Percentiles rank a stretch among this genome's conserved stretches.
Conservation (phyloP, 2,797 vertebrate genomes). For the Pogonophryne albipinna region DNA sequence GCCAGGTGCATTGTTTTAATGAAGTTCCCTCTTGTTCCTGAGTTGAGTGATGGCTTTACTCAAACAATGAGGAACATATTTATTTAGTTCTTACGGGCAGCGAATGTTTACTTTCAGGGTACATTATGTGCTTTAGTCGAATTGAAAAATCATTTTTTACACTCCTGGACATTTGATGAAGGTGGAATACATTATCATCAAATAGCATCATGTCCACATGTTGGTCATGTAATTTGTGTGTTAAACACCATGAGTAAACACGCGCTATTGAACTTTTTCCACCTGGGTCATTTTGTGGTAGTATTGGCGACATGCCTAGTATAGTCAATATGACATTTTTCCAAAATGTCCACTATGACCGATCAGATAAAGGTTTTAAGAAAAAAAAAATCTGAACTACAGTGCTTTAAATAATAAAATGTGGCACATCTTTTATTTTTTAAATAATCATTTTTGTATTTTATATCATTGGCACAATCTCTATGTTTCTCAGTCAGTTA, state of each 20-base stretch:
- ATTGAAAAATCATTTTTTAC: slow-evolving; percentile 32
- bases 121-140: slow-evolving; percentile 23
- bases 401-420: neutral
- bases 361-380: too few relatives aligned
- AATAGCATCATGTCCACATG: slow-evolving; percentile 10
- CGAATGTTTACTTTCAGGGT: slow-evolving; percentile 54
- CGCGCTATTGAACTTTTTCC: neutral
- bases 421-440: neutral
- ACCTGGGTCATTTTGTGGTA: neutral
- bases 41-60: slow-evolving; percentile 38
- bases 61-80: slow-evolving; percentile 29
- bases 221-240: neutral
- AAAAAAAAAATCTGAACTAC: neutral
- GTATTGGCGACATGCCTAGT: neutral
- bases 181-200: slow-evolving; percentile 28
- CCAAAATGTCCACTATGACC: neutral
- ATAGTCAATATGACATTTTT: neutral
- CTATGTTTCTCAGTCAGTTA: neutral
- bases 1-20: slow-evolving; percentile 48
- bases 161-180: slow-evolving; percentile 22
- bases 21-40: slow-evolving; percentile 32
- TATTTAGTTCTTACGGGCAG: slow-evolving; percentile 21
- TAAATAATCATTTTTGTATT: neutral
- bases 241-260: neutral
- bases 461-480: neutral